Percentiles rank a stretch among this genome's conserved stretches.
Conservation (phyloP, 2,113 vertebrate species). For the Paralichthys olivaceus region DNA sequence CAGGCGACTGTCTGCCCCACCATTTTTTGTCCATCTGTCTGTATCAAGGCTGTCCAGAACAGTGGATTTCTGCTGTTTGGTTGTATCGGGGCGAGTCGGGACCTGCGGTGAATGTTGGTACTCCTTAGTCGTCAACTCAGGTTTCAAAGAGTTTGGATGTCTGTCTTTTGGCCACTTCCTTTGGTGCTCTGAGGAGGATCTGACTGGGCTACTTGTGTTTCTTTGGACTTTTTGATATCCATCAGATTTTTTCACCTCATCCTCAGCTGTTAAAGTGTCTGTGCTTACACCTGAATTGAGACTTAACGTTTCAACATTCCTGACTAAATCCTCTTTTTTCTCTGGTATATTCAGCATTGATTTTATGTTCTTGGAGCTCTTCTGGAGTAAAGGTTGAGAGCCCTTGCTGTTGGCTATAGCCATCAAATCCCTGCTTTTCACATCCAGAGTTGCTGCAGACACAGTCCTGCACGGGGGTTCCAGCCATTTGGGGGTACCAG, state of each 20-base stretch:
- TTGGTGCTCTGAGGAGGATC: constrained; percentile 47
- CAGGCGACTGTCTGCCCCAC: constrained; percentile 78
- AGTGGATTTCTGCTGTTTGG: constrained; percentile 35
- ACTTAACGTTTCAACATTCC: constrained; percentile 82
- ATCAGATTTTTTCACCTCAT: constrained; percentile 73
- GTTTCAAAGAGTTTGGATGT: constrained; percentile 83
- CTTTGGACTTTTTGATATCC: constrained; percentile 76
- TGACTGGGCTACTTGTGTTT: constrained; percentile 62
- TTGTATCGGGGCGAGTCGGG: neutral
- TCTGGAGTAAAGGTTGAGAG: constrained; percentile 88
- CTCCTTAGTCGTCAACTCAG: constrained; percentile 89
- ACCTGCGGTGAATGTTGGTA: constrained; percentile 66
- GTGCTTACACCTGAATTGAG: constrained; percentile 87
- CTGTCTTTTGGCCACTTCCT: constrained; percentile 67
- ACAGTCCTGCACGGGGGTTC: constrained; percentile 80
- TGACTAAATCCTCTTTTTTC: constrained; percentile 85
- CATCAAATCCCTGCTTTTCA: constrained; percentile 72
- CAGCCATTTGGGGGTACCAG: constrained; percentile 56
- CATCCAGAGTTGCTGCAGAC: constrained; percentile 84
- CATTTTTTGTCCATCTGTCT: constrained; percentile 72
- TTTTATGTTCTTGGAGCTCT: constrained; percentile 88
- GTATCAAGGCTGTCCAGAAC: constrained; percentile 39
- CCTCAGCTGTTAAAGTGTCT: constrained; percentile 87
- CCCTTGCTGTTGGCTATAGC: constrained; percentile 78
- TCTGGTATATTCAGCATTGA: constrained; percentile 90